Base-by-base conservation (phyloP, 1,140 invertebrate genomes). In the Drosophila mojavensis region DNA sequence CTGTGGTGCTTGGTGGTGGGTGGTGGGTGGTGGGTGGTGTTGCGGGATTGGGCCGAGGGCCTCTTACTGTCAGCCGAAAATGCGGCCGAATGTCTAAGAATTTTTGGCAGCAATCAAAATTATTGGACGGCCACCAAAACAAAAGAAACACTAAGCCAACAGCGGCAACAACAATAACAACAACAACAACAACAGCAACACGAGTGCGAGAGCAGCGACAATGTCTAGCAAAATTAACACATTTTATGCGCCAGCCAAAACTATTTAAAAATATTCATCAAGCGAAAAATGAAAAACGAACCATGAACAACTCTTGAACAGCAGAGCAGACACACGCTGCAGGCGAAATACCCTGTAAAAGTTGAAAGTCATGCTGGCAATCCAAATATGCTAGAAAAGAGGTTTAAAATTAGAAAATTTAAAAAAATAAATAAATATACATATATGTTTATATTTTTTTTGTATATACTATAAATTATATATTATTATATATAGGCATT, bases 101-200 rank as follows among this genome's bases (percentile, higher is more conserved):
- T 79, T 79, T 83, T 88, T 88, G 83, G 83, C 82, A 88, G 76
- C 82, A 77, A 83, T 88, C 83, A 83, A 88, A 86, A 82, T 79
- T 86, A 79, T 82, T 67, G 69, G 69, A 53, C 68, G 53, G 43
- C 56, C 67, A 11, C 60, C 74, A 62, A 80, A 70, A 65, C 71
- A 75, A 48, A 70, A 69, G 60, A 11, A 61, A 15, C 13, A 7
- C 33, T 43, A 24, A 39, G 3, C 36, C 36, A 36, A 30, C 50
- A 53, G 4, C 53, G 5, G 39, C 13, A 60, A 26, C 15, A 43
- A 28, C 5, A 30, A 30, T 0, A 45, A 28, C 41, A 51, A 7
- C 53, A 43, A 28, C 5, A 30, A 30, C 4, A 45, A 28, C 41
- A 51, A 7, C 53, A 30, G 39, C 13, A 66, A 26, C 15, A 41